These are phyloP conservation scores for Drosophila paranaensis DNA, from an alignment of 2,888 invertebrate genomes.

Conservation along the genomic window DNA sequence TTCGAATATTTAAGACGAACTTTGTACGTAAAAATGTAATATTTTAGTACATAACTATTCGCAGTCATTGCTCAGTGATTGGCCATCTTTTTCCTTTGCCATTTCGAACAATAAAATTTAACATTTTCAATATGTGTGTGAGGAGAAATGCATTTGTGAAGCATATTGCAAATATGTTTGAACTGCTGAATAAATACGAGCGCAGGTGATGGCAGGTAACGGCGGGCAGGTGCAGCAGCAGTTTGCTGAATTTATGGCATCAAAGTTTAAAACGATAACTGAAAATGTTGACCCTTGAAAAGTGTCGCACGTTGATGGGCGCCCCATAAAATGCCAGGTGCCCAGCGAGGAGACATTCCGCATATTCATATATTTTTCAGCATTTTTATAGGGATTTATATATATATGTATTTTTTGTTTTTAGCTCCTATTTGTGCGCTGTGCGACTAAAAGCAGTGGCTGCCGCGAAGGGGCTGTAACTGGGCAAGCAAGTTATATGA, in stretches of 20 bases:
- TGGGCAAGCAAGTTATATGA: neutral
- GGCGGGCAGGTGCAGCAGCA: constrained; percentile 4
- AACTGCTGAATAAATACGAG: constrained; percentile 66
- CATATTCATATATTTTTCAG: constrained; percentile 17
- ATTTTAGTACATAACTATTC: neutral
- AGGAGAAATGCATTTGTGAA: constrained; percentile 59
- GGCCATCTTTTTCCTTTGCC: neutral
- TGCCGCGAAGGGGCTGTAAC: neutral
- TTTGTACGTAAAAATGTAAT: too few species aligned
- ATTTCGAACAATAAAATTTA: constrained; percentile 10
- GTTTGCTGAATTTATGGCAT: constrained; percentile 73
- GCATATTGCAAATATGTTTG: constrained; percentile 73
- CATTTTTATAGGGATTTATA: constrained; percentile 16
- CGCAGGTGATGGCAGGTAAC: constrained; percentile 1
- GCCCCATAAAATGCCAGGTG: constrained; percentile 10
- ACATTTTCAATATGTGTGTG: constrained; percentile 14
- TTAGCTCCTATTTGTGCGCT: neutral
- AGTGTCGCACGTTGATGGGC: constrained; percentile 16
- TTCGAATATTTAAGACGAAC: neutral
- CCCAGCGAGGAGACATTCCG: constrained; percentile 15
- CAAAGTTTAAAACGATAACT: constrained; percentile 61
- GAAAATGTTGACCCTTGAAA: constrained; percentile 37
- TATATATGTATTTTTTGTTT: constrained; percentile 1
- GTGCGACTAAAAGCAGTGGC: constrained; percentile 18
- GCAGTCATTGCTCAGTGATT: neutral